Evolutionary conservation across 2,888 invertebrate species (phyloP), one percentile per base, ranked within the genome.

Genomic region (Andrena fulva): DNA sequence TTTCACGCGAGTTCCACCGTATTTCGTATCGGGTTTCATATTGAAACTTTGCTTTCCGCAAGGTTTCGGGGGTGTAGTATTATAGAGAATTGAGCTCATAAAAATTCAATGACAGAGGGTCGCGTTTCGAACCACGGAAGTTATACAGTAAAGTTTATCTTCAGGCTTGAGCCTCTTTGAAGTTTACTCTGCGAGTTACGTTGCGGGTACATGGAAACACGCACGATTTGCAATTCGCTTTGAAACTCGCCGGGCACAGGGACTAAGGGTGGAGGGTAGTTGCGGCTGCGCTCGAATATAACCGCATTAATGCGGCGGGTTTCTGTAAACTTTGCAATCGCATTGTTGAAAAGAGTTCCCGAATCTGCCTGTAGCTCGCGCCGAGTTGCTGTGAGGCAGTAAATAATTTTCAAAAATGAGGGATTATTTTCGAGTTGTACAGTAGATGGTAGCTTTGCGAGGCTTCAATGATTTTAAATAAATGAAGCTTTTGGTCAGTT

Each of bases 221-320:
- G 31, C 48, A 59, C 76, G 59, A 64, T 64, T 59, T 56, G n/a
- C 56, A 50, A 59, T 56, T 50, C 64, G 31, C 63, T 54, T 42
- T 29, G 29, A 52, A 60, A 77, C 75, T 66, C 77, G 59, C 2
- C 27, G 24, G 10, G 59, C 12, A 16, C 29, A 42, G 76, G 76
- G 60, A 77, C 75, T 59, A 77, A 59, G 70, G 56, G 42, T 33
- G 27, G 42, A 42, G 48, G 77, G 27, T 52, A 77, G 59, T 76
- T 77, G 31, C 6, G 29, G 29, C 20, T 62, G n/a, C 10, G n/a
- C 33, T 60, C 52, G 35, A 77, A 66, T 64, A 31, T 64, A 42
- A 42, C 56, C 63, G 31, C 56, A 29, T 69, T 59, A 48, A 33
- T 31, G 60, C 50, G 52, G 29, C n/a, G n/a, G 27, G 16, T 64